Base-by-base conservation (phyloP, 2,797 vertebrate species). In the Euthynnus affinis region DNA sequence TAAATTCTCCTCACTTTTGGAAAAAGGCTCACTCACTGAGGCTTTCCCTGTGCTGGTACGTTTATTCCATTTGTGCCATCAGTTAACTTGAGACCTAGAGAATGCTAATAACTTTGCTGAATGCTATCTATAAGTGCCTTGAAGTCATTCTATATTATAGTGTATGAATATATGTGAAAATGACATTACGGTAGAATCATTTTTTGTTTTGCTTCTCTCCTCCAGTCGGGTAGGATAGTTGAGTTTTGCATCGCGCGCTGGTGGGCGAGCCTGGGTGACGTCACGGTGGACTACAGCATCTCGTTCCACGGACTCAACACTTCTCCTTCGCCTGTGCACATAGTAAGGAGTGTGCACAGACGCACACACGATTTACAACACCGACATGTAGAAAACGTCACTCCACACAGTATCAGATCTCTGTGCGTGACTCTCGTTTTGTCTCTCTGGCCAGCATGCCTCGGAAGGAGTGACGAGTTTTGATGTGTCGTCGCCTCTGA, bases 251-350 rank as follows among this genome's bases (percentile, higher is more conserved):
- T 99, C 74, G 98, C 98, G 17, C 98, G 98, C 9, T 99, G 98
- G 98, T 99, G 98, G 98, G 98, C 98, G 48, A 99, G 98, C 91
- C 94, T 99, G 55, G 98, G 97, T 1, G 98, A 99, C 4, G 98
- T 99, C 82, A 96, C 94, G 4, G 96, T 99, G 80, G 97, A 97
- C 86, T 99, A 99, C 90, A 96, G 91, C 17, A 88, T 99, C 93
- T 97, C 97, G 2, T 99, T 99, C 89, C 98, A 98, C 44, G 98
- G 98, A 6, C 95, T 99, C 56, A 89, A 89, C 72, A 96, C 95
- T 69, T 96, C 94, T 66, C 95, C 97, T 27, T 96, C 96, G 69
- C 97, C 97, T 6, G 85, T 99, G 80, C 98, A 98, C 84, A 97
- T 99, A 82, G 98, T 99, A 92, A 97, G 97, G 95, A 58, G 14